phyloP scores from a whole-genome alignment of 2,888 invertebrate genomes.

The Rhopalosiphum nymphaeae region DNA sequence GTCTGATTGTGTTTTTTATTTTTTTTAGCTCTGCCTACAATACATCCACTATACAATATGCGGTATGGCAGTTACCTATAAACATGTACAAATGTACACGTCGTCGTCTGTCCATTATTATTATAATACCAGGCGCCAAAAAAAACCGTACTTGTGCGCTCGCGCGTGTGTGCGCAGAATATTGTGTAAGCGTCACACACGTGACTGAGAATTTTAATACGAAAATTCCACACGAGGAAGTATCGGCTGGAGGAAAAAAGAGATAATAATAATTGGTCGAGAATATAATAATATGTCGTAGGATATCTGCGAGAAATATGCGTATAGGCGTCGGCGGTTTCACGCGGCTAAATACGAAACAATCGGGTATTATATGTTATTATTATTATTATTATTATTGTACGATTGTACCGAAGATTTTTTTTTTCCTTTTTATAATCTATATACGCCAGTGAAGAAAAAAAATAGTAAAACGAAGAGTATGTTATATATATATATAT shows the following conservation, averaged over 20 bases:
- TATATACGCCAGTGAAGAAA: neutral
- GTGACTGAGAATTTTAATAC: slow-evolving; percentile 60
- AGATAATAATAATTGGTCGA: slow-evolving; percentile 26
- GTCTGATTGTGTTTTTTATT: neutral
- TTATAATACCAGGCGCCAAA: slow-evolving; percentile 40
- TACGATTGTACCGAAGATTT: slow-evolving; percentile 1
- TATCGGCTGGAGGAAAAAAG: neutral
- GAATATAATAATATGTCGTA: slow-evolving; percentile 1
- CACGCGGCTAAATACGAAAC: slow-evolving; percentile 59
- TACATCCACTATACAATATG: neutral
- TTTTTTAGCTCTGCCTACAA: neutral
- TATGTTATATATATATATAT: neutral
- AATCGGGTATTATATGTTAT: slow-evolving; percentile 42
- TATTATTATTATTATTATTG: neutral
- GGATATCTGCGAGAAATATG: neutral
- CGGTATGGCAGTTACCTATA: neutral
- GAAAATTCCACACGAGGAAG: slow-evolving; percentile 59
- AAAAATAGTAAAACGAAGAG: slow-evolving; percentile 20
- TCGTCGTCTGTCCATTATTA: neutral
- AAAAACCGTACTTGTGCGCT: neutral
- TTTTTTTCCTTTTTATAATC: neutral
- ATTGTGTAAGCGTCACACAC: slow-evolving; percentile 8
- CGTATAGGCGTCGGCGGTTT: slow-evolving; percentile 35
- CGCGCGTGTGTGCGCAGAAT: neutral
- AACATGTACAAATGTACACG: neutral